These are phyloP conservation scores for rabbit (Oryctolagus cuniculus) DNA, from an alignment of 2,113 vertebrate species.

Conservation along the genomic window DNA sequence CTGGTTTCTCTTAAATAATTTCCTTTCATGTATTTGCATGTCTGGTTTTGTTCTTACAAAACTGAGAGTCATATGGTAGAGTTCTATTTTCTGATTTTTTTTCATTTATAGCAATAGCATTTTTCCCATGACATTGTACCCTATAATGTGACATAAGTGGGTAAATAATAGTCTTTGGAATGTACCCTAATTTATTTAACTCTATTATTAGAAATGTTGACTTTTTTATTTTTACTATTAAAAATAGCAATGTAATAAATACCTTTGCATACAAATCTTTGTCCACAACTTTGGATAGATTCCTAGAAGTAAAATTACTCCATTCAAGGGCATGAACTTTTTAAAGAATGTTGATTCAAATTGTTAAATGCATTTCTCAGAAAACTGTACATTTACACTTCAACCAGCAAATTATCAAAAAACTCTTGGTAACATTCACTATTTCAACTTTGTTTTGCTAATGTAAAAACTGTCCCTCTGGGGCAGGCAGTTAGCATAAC, in stretches of 20 bases:
- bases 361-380: background rate
- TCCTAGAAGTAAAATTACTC: slow-evolving; percentile 40
- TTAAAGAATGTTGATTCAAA: slow-evolving; percentile 36
- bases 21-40: slow-evolving; percentile 1
- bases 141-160: slow-evolving; percentile 30
- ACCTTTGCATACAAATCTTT: slow-evolving; percentile 45
- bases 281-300: slow-evolving; percentile 34
- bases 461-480: too few relatives aligned
- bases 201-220: slow-evolving; percentile 39
- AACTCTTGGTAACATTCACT: background rate
- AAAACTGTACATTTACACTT: background rate
- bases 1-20: slow-evolving; percentile 17
- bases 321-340: background rate
- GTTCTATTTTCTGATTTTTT: slow-evolving; percentile 10
- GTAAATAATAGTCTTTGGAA: slow-evolving; percentile 14
- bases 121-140: slow-evolving; percentile 50
- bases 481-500: too few relatives aligned
- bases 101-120: background rate
- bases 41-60: slow-evolving; percentile 52
- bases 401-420: background rate
- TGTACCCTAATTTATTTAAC: slow-evolving; percentile 44
- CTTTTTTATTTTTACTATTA: slow-evolving; percentile 57
- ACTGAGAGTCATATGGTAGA: background rate
- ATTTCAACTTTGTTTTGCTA: slow-evolving; percentile 36
- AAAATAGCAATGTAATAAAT: slow-evolving; percentile 60